Base-by-base conservation (phyloP, 2,888 invertebrate species). In the Calameuta idolon region DNA sequence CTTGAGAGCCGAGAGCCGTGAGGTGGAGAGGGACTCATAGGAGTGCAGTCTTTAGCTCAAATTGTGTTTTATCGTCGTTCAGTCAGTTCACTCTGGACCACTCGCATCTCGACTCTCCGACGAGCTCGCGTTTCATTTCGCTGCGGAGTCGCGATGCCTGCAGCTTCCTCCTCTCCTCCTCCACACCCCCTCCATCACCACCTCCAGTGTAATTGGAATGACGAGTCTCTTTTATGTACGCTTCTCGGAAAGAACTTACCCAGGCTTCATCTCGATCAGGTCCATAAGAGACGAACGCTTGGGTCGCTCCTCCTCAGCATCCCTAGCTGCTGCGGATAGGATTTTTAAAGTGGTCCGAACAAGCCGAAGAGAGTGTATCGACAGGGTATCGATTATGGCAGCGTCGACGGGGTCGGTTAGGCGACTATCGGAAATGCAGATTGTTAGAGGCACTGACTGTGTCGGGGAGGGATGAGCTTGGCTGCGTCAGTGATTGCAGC, bases 61-160 rank as follows among this genome's bases (percentile, higher is more conserved):
- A 91, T 91, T 91, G 91, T 89, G 86, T 90, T 91, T 91, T 91
- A 91, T 91, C 90, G 90, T 86, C 85, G 77, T 79, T 71, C 55
- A 55, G 55, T 55, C 55, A 55, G 55, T 55, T 55, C 55, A 55
- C 55, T 23, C 55, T 55, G 55, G 55, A 55, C 55, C 68, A 82
- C 81, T 86, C 85, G 84, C 86, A 85, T 86, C 86, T 83, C 82
- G 71, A 71, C 83, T 83, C 83, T 81, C 81, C 81, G 83, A 83
- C 82, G 79, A 76, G 75, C 73, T 80, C 81, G 80, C 81, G 83
- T 78, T 78, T 78, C 78, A 23, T 75, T 75, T 55, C 31, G 34
- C 75, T 31, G 23, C 23, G 23, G 55, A 55, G 55, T 55, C 55
- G 55, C 55, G 55, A 9, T 55, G 23, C 23, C 23, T 23, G 2